phyloP scores from a whole-genome alignment of 2,113 vertebrate species.

The Pygoscelis antarcticus region DNA sequence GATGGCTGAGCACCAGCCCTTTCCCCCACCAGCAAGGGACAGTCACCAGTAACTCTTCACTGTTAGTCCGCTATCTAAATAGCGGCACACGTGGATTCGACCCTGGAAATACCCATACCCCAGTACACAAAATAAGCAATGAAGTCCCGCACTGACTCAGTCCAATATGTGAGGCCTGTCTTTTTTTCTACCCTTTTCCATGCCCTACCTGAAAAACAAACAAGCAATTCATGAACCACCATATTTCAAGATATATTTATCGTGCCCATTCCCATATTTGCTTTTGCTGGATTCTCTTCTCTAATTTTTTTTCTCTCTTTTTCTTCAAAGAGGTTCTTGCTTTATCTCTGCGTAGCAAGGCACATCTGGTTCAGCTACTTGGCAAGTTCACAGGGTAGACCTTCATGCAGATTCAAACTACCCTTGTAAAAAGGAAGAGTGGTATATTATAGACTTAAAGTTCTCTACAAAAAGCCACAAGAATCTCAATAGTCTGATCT shows the following conservation, averaged over 20 bases:
- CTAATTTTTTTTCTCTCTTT: neutral
- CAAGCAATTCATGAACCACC: neutral
- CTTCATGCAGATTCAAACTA: neutral
- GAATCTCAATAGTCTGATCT: neutral
- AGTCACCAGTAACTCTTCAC: neutral
- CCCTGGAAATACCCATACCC: neutral
- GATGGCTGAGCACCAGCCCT: neutral
- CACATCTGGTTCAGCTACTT: neutral
- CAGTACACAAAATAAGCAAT: neutral
- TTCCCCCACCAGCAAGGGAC: accelerated
- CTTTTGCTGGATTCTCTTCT: neutral
- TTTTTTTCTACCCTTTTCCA: neutral
- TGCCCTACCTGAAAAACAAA: neutral
- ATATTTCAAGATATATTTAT: neutral
- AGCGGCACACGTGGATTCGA: neutral
- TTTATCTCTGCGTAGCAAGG: neutral
- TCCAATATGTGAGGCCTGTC: neutral
- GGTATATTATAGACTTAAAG: neutral
- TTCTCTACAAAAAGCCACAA: neutral
- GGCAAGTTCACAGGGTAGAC: neutral
- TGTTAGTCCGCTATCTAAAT: neutral
- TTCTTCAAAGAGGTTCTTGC: neutral
- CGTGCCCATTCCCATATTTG: neutral
- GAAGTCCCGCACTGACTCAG: accelerated
- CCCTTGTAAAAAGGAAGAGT: neutral